These are phyloP conservation scores for Malacosoma neustria DNA, from an alignment of 2,888 invertebrate species.

Conservation along the genomic window DNA sequence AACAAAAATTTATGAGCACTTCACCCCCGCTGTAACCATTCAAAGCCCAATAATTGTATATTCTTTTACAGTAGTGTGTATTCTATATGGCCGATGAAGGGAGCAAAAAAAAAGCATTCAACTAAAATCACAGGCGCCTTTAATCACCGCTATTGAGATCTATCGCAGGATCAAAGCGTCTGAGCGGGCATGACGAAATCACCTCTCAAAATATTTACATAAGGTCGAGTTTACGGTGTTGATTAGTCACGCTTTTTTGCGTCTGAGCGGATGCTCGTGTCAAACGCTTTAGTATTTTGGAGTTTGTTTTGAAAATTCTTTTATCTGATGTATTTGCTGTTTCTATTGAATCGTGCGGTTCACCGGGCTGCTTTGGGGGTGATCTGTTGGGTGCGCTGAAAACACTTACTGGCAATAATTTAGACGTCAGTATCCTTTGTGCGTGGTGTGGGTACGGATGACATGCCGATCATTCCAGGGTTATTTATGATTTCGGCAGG, in stretches of 20 bases:
- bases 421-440: conserved; percentile 65
- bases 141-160: conserved; percentile 75
- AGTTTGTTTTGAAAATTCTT: conserved; percentile 76
- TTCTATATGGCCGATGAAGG: conserved; percentile 66
- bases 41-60: conserved; percentile 74
- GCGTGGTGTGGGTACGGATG: conserved; percentile 35
- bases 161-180: conserved; percentile 68
- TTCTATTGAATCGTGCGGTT: conserved; percentile 54
- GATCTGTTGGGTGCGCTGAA: conserved; percentile 58
- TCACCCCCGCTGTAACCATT: conserved; percentile 73
- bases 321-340: conserved; percentile 72
- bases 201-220: conserved; percentile 53
- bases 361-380: conserved; percentile 57
- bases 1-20: conserved; percentile 71
- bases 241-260: conserved; percentile 63
- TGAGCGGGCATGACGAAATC: conserved; percentile 50
- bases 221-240: conserved; percentile 48
- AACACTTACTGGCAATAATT: conserved; percentile 67
- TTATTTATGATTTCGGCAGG: conserved; percentile 69
- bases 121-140: conserved; percentile 74
- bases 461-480: conserved; percentile 61
- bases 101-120: conserved; percentile 66
- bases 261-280: conserved; percentile 72
- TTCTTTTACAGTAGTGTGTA: conserved; percentile 74
- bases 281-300: conserved; percentile 73